Evolutionary conservation across 2,797 vertebrate genomes (phyloP), one percentile per base, ranked within the genome.

Genomic region (Picus viridis): DNA sequence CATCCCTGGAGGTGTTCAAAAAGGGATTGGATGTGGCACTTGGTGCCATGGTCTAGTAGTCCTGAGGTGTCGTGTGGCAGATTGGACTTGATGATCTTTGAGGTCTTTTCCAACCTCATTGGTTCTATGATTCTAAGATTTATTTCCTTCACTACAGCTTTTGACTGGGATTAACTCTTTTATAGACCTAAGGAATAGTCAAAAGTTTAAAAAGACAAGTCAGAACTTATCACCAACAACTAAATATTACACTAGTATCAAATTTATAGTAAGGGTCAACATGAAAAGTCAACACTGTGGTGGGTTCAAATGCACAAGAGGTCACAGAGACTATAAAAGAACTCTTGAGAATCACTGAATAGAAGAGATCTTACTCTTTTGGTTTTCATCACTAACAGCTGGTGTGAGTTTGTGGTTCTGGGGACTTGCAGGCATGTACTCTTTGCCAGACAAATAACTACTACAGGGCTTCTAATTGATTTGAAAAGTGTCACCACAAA

Each of bases 401-500:
- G 45, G 12, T 26, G 53, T 1, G 1, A 73, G n/a, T 58, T 79
- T 45, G 20, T 5, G 2, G 39, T 27, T 73, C 32, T 0, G 0
- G 49, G 58, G 63, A 23, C 7, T 17, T 43, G 17, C 78, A 77
- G 57, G 30, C 8, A 0, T 26, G 20, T 47, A 49, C 56, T 24
- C 29, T 70, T 78, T 81, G 61, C 30, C 45, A 86, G 64, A 57
- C 43, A 78, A 53, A 5, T 0, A 0, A 79, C 54, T 70, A 71
- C 79, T 76, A 30, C 63, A 64, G 49, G 43, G 34, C 47, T 79
- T 84, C 82, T 88, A 84, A 80, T 29, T 76, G 68, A 57, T 71
- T 45, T 47, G 68, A 82, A 41, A 90, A 73, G 24, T 13, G 24
- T 67, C 83, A 70, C 30, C 57, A 73, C 54, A 73, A 59, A 67